These are phyloP conservation scores for Ophion ventricosus DNA, from an alignment of 2,888 invertebrate species.

Conservation along the genomic window DNA sequence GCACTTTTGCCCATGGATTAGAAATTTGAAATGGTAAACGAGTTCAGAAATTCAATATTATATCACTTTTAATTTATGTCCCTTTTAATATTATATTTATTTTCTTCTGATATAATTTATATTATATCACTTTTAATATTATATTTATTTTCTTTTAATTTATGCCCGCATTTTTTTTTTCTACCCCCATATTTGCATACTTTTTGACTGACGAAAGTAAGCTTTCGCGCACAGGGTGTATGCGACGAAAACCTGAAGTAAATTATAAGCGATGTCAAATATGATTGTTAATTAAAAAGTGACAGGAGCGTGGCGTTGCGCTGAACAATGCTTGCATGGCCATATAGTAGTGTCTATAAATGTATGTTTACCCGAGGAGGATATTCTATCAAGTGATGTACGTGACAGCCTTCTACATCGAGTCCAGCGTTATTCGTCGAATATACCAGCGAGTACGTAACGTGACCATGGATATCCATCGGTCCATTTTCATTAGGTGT, in stretches of 20 bases:
- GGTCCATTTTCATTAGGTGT: constrained; percentile 60
- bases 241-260: constrained; percentile 36
- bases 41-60: no score
- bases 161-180: no score
- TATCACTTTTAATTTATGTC: no score
- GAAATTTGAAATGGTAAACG: no score
- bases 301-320: constrained; percentile 19
- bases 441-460: neutral
- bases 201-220: no score
- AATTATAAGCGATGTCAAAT: constrained; percentile 62
- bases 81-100: no score
- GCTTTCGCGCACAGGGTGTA: neutral
- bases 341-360: neutral
- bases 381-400: constrained; percentile 47
- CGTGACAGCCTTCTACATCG: constrained; percentile 46
- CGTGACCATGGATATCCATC: constrained; percentile 10
- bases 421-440: constrained; percentile 12
- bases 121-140: no score
- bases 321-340: constrained; percentile 16
- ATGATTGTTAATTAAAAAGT: constrained; percentile 62
- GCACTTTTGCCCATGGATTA: no score
- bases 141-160: no score
- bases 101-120: no score
- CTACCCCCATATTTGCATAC: no score
- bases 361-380: constrained; percentile 10